Evolutionary conservation across 2,888 invertebrate genomes (phyloP), one percentile per base, ranked within the genome.

Genomic region (Hecatera dysodea): DNA sequence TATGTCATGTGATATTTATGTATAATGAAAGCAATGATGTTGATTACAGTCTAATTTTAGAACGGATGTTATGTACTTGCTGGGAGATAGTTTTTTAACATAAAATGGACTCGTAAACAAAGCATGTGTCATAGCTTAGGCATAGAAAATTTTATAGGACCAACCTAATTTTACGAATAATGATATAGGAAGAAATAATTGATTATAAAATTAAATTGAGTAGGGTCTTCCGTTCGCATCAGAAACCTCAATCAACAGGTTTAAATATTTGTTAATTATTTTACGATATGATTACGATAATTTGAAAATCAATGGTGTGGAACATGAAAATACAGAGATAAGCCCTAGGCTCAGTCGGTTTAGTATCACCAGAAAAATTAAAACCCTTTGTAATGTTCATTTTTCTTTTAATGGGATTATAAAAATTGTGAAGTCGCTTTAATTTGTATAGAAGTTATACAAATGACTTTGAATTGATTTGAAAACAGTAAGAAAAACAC

Each of bases 21-120:
- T n/a, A n/a, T 12, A 67, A 52, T 61, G 53, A 63, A 36, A 50
- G 50, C 27, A 59, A 39, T 69, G 27, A 67, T 70, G 22, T 61
- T 74, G 69, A 84, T 83, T 67, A 36, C 2, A 5, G 44, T 60
- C 56, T 80, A 78, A 74, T 56, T 84, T 70, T 80, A 72, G 65
- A 69, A 72, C 60, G 57, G 60, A 78, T 78, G 57, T 29, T 27
- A 55, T 55, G 12, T 44, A 55, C 44, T 48, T 12, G 27, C 33
- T 65, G 19, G 24, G 1, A 46, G 27, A 63, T 78, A 62, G 11
- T 44, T 55, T 52, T 46, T 17, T 36, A n/a, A n/a, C 50, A 44
- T 44, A 52, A 33, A 56, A 24, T 3, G 55, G 42, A 53, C 52
- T 50, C 27, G 39, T 78, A 61, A 69, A 81, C 65, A 73, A 65